Base-by-base conservation (phyloP, 2,888 invertebrate species). In the Argyresthia goedartella region DNA sequence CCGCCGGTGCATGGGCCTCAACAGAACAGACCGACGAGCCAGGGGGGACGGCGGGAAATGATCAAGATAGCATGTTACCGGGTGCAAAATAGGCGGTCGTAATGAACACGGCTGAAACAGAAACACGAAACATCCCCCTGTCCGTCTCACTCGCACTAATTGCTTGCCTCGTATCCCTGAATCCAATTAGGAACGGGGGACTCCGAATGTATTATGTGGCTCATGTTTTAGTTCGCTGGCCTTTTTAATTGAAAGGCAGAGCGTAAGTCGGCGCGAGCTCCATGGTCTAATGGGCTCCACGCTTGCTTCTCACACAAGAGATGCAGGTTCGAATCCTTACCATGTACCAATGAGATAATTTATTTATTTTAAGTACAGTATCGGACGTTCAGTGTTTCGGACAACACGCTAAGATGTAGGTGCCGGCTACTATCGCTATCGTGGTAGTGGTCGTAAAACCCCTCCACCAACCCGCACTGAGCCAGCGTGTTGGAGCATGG, bases 211-310 rank as follows among this genome's bases (percentile, higher is more conserved):
- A 80, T 78, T 76, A 76, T 71, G 67, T 60, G 63, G 67, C 67
- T 71, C 70, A 74, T 76, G 73, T 78, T 80, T 50, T 76, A 78
- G 76, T 76, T 72, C 68, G 71, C 64, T 62, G 64, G 67, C 63
- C 68, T 73, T 76, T 78, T 73, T 75, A 80, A 81, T 81, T 81
- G 80, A 81, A 81, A 81, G 67, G 73, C 76, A 74, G 72, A 74
- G 72, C 73, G 73, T 77, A 75, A 69, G 69, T 70, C 71, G 69
- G 2, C 71, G 69, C 34, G 48, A 46, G n/a, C n/a, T n/a, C 59
- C 60, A 60, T 50, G 60, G 56, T 47, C 57, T 73, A 73, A 75
- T 74, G 66, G 69, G 66, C 64, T n/a, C n/a, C n/a, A n/a, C n/a
- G n/a, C n/a, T n/a, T n/a, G n/a, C n/a, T n/a, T n/a, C n/a, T n/a